A percentile compares a stretch with the other conserved stretches of the same genome.
phyloP scores from a whole-genome alignment of 2,888 invertebrate genomes.

The Macrophya alboannulata region DNA sequence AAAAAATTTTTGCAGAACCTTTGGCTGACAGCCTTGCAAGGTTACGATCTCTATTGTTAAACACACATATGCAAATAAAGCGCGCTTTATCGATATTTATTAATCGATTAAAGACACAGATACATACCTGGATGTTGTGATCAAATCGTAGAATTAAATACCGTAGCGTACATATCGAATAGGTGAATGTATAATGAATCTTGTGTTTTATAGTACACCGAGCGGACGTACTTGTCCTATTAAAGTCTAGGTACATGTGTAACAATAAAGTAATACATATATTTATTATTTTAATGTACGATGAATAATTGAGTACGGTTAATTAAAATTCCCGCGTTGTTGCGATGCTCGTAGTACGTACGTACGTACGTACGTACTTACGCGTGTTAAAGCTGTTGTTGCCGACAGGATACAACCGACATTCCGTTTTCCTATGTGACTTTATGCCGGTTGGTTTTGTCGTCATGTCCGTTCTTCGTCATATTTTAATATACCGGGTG shows the following conservation, averaged over 20 bases:
- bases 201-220: neutral
- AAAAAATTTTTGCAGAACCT: neutral
- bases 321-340: slow-evolving; percentile 70
- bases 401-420: slow-evolving; percentile 71
- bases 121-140: neutral
- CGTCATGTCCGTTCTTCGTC: slow-evolving; percentile 52
- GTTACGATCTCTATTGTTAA: neutral
- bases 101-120: neutral
- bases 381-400: slow-evolving; percentile 66
- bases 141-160: neutral
- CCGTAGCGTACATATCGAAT: neutral
- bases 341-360: slow-evolving; percentile 58
- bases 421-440: slow-evolving; percentile 65
- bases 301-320: slow-evolving; percentile 51
- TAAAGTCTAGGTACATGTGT: slow-evolving; percentile 21
- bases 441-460: slow-evolving; percentile 28
- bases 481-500: slow-evolving; percentile 67
- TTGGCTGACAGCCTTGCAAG: slow-evolving; percentile 40
- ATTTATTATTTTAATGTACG: slow-evolving; percentile 34
- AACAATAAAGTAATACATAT: slow-evolving; percentile 21
- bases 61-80: neutral
- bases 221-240: neutral
- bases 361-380: neutral
- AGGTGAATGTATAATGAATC: neutral
- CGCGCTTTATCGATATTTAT: neutral